phyloP scores from a whole-genome alignment of 2,113 vertebrate species.

The Laterallus jamaicensis region DNA sequence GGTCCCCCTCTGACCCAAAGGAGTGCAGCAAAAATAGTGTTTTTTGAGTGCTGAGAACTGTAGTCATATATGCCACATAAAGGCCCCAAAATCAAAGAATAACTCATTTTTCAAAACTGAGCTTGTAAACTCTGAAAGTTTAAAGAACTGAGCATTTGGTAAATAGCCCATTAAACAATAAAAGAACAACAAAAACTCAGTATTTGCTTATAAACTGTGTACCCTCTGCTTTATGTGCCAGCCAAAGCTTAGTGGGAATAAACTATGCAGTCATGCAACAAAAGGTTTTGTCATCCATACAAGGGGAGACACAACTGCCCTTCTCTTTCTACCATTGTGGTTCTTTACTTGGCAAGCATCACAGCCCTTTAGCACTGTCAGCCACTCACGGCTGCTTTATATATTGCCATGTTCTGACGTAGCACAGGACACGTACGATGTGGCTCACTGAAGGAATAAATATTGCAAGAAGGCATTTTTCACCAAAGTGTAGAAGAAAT shows the following conservation, averaged over 20 bases:
- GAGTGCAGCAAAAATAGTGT: neutral
- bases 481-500: neutral
- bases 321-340: neutral
- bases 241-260: neutral
- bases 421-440: neutral
- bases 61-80: neutral
- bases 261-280: accelerated
- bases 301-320: neutral
- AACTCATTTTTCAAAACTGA: neutral
- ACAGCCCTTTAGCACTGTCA: neutral
- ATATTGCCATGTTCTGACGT: neutral
- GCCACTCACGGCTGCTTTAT: neutral
- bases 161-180: neutral
- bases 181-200: neutral
- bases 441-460: neutral
- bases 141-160: neutral
- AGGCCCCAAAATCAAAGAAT: neutral
- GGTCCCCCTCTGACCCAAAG: neutral
- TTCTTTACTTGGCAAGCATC: neutral
- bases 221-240: accelerated
- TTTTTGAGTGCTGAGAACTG: accelerated
- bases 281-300: neutral
- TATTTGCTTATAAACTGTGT: neutral
- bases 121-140: neutral
- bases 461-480: neutral